phyloP scores from a whole-genome alignment of 2,113 vertebrate species.

The Ameiurus melas region DNA sequence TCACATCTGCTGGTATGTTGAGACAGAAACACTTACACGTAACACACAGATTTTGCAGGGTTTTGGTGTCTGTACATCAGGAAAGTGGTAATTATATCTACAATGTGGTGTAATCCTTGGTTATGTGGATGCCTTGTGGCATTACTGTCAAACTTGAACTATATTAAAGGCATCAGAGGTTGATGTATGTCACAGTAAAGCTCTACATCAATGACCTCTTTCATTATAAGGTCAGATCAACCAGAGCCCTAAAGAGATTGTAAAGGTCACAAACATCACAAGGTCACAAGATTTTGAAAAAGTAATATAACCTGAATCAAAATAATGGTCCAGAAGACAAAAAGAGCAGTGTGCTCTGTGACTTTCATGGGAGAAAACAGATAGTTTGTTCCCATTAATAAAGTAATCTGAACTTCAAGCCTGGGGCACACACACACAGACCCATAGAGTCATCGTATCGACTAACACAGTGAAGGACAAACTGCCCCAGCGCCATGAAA shows the following conservation, averaged over 20 bases:
- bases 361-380: conserved; percentile 6
- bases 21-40: neutral
- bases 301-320: neutral
- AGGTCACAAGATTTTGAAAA: neutral
- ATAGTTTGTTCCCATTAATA: conserved; percentile 25
- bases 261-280: neutral
- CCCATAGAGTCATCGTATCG: neutral
- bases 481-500: neutral
- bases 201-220: neutral
- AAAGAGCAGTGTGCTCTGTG: conserved; percentile 14
- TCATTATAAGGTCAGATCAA: conserved; percentile 26
- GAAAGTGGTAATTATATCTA: neutral
- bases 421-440: neutral
- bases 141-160: neutral
- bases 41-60: neutral
- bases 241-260: neutral
- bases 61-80: neutral
- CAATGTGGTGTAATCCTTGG: neutral
- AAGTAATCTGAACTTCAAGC: conserved; percentile 40
- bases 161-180: neutral
- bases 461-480: conserved; percentile 20
- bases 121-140: conserved; percentile 3
- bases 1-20: neutral
- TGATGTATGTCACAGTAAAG: conserved; percentile 33
- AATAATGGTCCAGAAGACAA: neutral